Conservation (phyloP, 2,888 invertebrate genomes). For the Apamea epomidion region DNA sequence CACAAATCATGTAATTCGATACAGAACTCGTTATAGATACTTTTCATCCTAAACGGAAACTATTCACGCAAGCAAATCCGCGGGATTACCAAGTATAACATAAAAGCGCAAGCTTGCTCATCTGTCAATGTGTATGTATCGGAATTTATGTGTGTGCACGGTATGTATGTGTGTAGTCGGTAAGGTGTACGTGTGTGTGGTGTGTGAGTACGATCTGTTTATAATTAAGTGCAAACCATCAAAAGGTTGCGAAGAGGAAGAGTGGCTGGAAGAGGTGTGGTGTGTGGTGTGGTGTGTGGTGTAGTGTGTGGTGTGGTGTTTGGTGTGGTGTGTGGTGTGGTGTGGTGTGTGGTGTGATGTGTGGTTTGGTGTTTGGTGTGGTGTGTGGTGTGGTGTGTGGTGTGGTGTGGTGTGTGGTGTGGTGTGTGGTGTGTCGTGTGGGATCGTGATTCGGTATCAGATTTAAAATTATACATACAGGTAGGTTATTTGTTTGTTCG, state of each 20-base stretch:
- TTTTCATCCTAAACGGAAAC: not conserved
- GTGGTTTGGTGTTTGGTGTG: not conserved
- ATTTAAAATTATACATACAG: not conserved
- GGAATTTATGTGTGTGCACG: slow-evolving; percentile 9
- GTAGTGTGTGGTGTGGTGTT: too few species aligned
- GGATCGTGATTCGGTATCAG: not conserved
- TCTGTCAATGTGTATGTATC: slow-evolving; percentile 4
- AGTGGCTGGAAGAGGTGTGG: slow-evolving; percentile 33
- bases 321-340: slow-evolving; percentile 4
- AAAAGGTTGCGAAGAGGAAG: slow-evolving; percentile 52
- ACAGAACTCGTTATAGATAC: too few species aligned
- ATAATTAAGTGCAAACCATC: slow-evolving; percentile 67
- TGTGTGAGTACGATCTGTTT: slow-evolving; percentile 57
- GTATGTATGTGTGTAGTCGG: not conserved
- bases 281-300: not conserved
- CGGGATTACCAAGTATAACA: not conserved
- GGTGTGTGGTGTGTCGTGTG: too few species aligned
- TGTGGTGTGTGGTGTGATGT: too few species aligned
- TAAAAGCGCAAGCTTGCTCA: slow-evolving; percentile 28
- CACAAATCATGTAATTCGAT: not conserved
- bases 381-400: not conserved
- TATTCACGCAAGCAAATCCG: slow-evolving; percentile 1
- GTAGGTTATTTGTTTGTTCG: too few species aligned
- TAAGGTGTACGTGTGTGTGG: not conserved
- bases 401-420: not conserved